Base-by-base conservation (phyloP, 2,888 invertebrate genomes). In the Stegophylla sp. region DNA sequence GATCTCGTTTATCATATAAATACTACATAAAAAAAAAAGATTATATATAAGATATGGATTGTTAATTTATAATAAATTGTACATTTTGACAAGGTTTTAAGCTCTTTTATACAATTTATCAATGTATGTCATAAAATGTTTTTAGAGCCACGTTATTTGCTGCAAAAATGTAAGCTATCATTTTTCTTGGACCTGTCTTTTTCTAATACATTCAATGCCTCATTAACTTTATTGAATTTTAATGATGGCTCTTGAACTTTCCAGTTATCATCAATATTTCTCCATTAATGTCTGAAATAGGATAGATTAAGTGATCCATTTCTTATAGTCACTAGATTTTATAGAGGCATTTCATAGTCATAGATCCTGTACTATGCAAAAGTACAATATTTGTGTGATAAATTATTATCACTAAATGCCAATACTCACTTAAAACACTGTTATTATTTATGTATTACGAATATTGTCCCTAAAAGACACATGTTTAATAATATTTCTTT, bases 181-280 rank as follows among this genome's bases (percentile, higher is more conserved):
- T 69, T 69, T 69, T 69, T 51, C 28, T 51, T 51, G 28, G 26
- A 20, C 28, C 51, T 34, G 69, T 69, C 34, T n/a, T 41, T 69
- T 48, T 69, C n/a, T 51, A 51, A 69, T 69, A 28, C n/a, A 51
- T 48, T 69, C 28, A 28, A 51, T 48, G 69, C 28, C 51, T 69
- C 69, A 51, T 69, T 69, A 51, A 69, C 51, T 69, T 69, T 69
- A 69, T 69, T 34, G 34, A 34, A 34, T 5, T 34, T 34, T 34
- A 34, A 34, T 34, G 34, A 71, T 34, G 20, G 69, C 53, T n/a
- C 67, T 69, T 13, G 28, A 28, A 17, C n/a, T 71, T 34, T n/a
- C 34, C 34, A 51, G 13, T 3, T 34, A 10, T 34, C 20, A 53
- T 34, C n/a, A n/a, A 34, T 69, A 69, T 20, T n/a, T 28, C 26